Base-by-base conservation (phyloP, 2,888 invertebrate species). In the Drosophila falleni region DNA sequence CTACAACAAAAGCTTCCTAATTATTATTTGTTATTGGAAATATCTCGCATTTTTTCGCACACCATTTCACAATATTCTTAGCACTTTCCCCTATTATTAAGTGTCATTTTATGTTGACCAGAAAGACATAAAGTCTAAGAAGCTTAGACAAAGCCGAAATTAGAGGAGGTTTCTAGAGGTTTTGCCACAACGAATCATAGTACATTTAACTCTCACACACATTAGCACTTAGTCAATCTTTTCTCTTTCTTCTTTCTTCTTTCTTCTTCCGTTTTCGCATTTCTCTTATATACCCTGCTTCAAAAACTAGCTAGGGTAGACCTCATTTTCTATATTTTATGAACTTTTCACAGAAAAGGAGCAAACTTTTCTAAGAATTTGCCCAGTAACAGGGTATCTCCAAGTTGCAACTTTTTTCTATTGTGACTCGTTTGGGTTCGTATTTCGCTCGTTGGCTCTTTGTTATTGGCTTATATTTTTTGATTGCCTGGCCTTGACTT, bases 401-500 rank as follows among this genome's bases (percentile, higher is more conserved):
- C 2, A 8, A 19, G 47, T 42, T 10, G 9, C 15, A 3, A 3
- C 3, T 11, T 6, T 33, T 13, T 15, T 29, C n/a, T 3, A 33
- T 46, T 35, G 16, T 23, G 33, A 5, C 19, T 49, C 26, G 42
- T 42, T 56, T 10, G 44, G 58, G 41, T 39, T 61, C 29, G 56
- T 69, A 60, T 86, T 86, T 82, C 66, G 39, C 77, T 80, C 62
- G 39, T 50, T 64, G 58, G 49, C 41, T 66, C 63, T 51, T 51
- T 55, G 53, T 65, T 78, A 73, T 80, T 74, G 74, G 71, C 69
- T 68, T 71, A 55, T 68, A 55, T 66, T 78, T 78, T 80, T 77
- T 80, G 77, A 80, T 73, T 80, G 78, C 29, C 47, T 78, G 89
- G 82, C 88, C 88, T 89, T 88, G 88, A 88, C 88, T 89, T 81